These are phyloP conservation scores for Chlamydotis undulata DNA, from an alignment of 2,113 vertebrate genomes.

Conservation along the genomic window DNA sequence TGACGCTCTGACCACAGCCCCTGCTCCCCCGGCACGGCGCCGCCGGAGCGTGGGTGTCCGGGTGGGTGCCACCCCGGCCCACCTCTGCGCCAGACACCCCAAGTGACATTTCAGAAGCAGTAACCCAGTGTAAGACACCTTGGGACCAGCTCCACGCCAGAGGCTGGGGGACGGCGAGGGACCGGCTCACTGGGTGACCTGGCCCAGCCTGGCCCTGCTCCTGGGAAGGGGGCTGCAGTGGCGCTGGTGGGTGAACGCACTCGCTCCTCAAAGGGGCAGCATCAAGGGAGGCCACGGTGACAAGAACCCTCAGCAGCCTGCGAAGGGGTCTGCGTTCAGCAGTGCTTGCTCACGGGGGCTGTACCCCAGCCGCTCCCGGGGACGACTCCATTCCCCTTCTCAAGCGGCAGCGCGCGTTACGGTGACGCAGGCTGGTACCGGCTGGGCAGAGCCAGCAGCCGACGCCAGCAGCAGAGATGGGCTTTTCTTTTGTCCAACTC, in stretches of 20 bases:
- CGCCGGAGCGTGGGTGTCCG: accelerated
- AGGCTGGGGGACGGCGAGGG: too few relatives aligned
- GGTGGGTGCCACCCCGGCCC: too few relatives aligned
- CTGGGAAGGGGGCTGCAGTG: too few relatives aligned
- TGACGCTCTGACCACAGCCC: accelerated
- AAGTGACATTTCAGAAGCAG: too few relatives aligned
- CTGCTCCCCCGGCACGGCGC: too few relatives aligned
- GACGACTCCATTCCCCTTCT: accelerated
- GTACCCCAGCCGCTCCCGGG: not conserved
- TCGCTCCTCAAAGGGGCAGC: too few relatives aligned
- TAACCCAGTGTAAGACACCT: too few relatives aligned
- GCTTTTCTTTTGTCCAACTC: not conserved
- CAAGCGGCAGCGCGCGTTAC: accelerated
- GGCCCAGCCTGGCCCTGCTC: too few relatives aligned
- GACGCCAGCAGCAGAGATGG: not conserved
- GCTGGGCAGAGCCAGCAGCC: not conserved
- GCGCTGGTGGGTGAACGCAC: too few relatives aligned
- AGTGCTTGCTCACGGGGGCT: not conserved
- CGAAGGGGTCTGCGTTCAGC: too few relatives aligned
- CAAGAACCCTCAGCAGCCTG: accelerated
- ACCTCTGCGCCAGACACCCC: accelerated
- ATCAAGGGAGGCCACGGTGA: not conserved
- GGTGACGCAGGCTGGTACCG: accelerated
- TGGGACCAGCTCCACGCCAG: too few relatives aligned
- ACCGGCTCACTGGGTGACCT: too few relatives aligned